A percentile compares a stretch with the other conserved stretches of the same genome.
These are phyloP conservation scores for Nixonia krombeini DNA, from an alignment of 1,140 invertebrate species.

Conservation along the genomic window DNA sequence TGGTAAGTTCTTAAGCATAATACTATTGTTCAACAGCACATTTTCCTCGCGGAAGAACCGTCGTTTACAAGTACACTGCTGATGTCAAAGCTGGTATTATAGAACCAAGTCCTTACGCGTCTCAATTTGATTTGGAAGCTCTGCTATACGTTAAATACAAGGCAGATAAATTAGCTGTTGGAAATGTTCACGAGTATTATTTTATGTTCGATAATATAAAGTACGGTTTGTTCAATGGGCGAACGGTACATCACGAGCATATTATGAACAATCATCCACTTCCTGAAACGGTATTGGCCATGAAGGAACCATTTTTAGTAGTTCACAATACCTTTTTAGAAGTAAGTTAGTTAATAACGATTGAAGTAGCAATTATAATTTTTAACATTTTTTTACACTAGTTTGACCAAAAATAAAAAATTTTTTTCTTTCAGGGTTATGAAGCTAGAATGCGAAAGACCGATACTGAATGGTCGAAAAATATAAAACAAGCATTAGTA, in stretches of 20 bases:
- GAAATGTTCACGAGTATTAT: conserved; percentile 50
- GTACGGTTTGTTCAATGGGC: conserved; percentile 60
- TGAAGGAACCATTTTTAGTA: conserved; percentile 58
- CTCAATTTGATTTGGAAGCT: conserved; percentile 58
- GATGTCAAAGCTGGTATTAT: conserved; percentile 57
- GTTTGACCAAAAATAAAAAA: too few species aligned
- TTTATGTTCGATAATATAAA: conserved; percentile 56
- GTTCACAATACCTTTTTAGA: conserved; percentile 49
- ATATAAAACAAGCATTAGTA: conserved; percentile 64
- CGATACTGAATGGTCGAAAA: conserved; percentile 57
- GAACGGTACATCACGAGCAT: conserved; percentile 1
- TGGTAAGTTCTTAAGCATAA: neutral
- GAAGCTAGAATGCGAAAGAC: conserved; percentile 46
- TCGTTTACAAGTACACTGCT: conserved; percentile 63
- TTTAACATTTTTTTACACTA: neutral
- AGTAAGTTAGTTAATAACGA: too few species aligned
- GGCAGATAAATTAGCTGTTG: conserved; percentile 26
- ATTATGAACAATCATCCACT: conserved; percentile 21
- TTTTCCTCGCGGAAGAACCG: conserved; percentile 56
- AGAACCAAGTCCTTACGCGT: conserved; percentile 57
- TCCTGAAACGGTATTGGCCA: conserved; percentile 28
- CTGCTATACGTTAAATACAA: conserved; percentile 53
- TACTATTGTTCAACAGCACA: conserved; percentile 31
- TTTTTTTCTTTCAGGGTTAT: conserved; percentile 3
- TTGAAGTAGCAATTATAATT: too few species aligned